Percentiles rank a stretch among this genome's conserved stretches.
These are phyloP conservation scores for Cryptomyrus ogoouensis DNA, from an alignment of 2,113 vertebrate genomes.

Conservation along the genomic window DNA sequence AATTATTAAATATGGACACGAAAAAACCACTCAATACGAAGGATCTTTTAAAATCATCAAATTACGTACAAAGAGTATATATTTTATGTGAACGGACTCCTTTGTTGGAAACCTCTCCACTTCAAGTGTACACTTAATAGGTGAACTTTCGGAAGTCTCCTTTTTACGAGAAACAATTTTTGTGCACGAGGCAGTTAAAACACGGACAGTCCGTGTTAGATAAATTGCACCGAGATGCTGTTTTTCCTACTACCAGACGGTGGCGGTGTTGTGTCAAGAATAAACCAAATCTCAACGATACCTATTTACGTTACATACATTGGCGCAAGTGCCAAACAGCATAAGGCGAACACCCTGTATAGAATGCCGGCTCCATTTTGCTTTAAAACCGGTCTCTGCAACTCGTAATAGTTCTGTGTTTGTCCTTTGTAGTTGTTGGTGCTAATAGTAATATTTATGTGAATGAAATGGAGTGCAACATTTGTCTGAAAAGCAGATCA, in stretches of 20 bases:
- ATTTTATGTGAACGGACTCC: background rate
- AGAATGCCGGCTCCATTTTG: background rate
- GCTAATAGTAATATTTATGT: background rate
- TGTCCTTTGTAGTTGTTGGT: background rate
- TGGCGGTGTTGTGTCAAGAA: background rate
- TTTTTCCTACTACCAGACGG: background rate
- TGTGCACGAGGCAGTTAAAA: background rate
- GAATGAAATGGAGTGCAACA: background rate
- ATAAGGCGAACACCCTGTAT: background rate
- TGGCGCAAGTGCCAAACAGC: background rate
- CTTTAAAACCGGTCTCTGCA: background rate
- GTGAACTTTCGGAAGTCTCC: background rate
- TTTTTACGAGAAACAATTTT: background rate
- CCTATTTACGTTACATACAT: background rate
- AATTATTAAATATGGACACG: background rate
- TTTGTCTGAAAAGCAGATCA: background rate
- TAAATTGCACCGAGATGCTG: background rate
- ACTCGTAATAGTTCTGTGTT: background rate
- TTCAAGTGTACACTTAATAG: background rate
- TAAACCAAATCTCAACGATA: background rate
- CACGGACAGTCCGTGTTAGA: background rate
- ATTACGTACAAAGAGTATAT: background rate
- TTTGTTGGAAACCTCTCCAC: background rate
- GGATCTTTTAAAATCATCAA: too few relatives aligned
- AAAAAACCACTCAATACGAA: background rate